phyloP scores from a whole-genome alignment of 2,797 vertebrate genomes.

The Sebastes miniatus region DNA sequence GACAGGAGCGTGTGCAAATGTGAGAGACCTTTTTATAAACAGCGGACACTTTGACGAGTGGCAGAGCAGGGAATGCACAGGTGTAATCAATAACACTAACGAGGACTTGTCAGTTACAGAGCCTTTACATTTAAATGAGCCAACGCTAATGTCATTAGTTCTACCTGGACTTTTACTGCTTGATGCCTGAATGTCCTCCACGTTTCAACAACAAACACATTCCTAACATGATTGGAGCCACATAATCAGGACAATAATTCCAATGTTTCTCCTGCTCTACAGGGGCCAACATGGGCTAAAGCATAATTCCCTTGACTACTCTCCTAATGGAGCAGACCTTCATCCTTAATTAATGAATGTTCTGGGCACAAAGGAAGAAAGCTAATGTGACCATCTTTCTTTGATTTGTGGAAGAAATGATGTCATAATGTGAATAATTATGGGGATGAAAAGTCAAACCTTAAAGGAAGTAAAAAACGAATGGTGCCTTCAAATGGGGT shows the following conservation, averaged over 20 bases:
- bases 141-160: neutral
- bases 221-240: conserved; percentile 5
- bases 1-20: conserved; percentile 39
- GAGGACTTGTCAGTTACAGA: neutral
- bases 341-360: neutral
- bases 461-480: conserved; percentile 29
- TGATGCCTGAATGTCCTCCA: neutral
- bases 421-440: conserved; percentile 1
- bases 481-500: no score
- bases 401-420: neutral
- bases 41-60: neutral
- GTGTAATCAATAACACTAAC: neutral
- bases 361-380: conserved; percentile 12
- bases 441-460: conserved; percentile 31
- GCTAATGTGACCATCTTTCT: neutral
- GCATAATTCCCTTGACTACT: neutral
- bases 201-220: conserved; percentile 13
- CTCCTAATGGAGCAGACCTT: conserved; percentile 8
- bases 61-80: neutral
- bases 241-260: conserved; percentile 8
- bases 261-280: conserved; percentile 65
- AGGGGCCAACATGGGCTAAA: conserved; percentile 49
- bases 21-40: conserved; percentile 8
- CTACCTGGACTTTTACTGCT: neutral
- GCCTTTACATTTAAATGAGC: neutral